A percentile compares a stretch with the other conserved stretches of the same genome.
Conservation (phyloP, 1,140 invertebrate genomes). For the Leptinotarsa texana region DNA sequence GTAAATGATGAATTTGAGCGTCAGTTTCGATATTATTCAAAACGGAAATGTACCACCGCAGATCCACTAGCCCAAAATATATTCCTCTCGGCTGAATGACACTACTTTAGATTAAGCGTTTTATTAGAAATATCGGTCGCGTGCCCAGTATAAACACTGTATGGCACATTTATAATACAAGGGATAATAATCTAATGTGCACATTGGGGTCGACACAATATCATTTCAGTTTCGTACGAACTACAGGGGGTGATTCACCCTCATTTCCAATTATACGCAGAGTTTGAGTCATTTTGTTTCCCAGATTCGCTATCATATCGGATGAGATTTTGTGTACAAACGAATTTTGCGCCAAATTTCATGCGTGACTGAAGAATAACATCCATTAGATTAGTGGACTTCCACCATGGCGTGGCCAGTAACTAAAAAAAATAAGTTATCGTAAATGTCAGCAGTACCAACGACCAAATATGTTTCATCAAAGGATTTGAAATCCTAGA, state of each 20-base stretch:
- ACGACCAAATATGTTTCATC: too few species aligned
- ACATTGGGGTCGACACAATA: constrained; percentile 15
- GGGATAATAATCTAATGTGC: constrained; percentile 33
- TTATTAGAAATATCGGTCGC: constrained; percentile 15
- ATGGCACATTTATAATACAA: constrained; percentile 32
- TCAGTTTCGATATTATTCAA: too few species aligned
- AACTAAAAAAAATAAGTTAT: too few species aligned
- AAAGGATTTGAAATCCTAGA: too few species aligned
- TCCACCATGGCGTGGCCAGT: too few species aligned
- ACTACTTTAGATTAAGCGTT: constrained; percentile 3
- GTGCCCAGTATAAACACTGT: constrained; percentile 32
- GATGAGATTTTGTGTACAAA: not conserved
- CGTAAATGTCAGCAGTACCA: too few species aligned
- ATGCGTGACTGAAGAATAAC: too few species aligned
- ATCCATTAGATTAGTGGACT: too few species aligned
- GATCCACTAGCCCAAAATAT: not conserved
- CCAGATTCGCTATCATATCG: constrained; percentile 19
- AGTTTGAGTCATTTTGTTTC: constrained; percentile 39
- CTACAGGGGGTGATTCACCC: constrained; percentile 35
- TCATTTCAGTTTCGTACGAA: not conserved
- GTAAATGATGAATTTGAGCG: too few species aligned
- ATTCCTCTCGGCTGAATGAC: not conserved
- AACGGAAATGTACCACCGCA: not conserved
- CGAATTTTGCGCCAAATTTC: too few species aligned
- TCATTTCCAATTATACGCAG: constrained; percentile 34